Conservation (phyloP, 2,113 vertebrate genomes). For the Rhea pennata region DNA sequence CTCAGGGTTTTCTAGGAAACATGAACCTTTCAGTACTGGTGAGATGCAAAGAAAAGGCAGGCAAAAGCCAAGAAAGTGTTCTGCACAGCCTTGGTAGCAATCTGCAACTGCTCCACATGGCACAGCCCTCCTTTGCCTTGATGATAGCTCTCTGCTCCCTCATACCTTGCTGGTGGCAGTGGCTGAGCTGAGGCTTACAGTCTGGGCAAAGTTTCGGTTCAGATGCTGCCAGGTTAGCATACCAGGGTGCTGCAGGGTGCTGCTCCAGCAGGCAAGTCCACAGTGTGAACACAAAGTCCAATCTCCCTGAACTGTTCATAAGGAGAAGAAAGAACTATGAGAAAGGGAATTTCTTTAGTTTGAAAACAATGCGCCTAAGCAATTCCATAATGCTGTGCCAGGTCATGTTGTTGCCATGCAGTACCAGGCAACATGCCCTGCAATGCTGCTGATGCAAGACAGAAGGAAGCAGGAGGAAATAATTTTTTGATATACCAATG, state of each 20-base stretch:
- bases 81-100: not conserved
- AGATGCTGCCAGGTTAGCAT: not conserved
- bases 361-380: not conserved
- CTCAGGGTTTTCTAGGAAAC: not conserved
- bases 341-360: not conserved
- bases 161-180: not conserved
- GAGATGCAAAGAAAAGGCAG: not conserved
- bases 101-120: not conserved
- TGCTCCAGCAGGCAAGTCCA: not conserved
- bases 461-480: conserved; percentile 7
- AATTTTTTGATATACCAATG: not conserved
- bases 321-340: not conserved
- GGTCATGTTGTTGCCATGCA: not conserved
- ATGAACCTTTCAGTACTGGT: not conserved
- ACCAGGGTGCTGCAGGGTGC: not conserved
- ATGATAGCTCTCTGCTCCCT: not conserved
- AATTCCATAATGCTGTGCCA: not conserved
- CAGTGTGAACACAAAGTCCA: not conserved
- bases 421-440: not conserved
- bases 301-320: not conserved
- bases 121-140: not conserved
- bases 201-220: not conserved
- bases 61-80: not conserved
- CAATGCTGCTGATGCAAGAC: not conserved
- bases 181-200: not conserved